phyloP scores from a whole-genome alignment of 2,797 vertebrate genomes.

The Macropodus opercularis region DNA sequence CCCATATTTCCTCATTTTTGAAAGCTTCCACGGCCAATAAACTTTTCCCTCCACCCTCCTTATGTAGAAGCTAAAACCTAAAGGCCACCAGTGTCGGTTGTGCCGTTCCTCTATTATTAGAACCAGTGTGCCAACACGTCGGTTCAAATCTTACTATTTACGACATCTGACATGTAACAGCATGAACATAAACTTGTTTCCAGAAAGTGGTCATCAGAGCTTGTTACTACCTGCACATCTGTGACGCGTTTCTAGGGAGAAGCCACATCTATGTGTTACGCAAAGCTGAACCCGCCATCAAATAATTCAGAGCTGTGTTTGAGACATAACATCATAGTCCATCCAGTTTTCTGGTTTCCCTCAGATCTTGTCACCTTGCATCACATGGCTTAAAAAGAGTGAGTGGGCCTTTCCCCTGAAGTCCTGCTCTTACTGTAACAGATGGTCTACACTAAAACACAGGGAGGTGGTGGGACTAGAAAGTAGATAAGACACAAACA shows the following conservation, averaged over 20 bases:
- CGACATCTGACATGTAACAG: too few species aligned
- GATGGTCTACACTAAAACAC: conserved; percentile 1
- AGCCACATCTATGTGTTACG: too few species aligned
- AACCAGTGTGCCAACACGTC: not conserved
- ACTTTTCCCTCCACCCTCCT: too few species aligned
- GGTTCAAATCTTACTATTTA: too few species aligned
- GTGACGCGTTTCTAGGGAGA: too few species aligned
- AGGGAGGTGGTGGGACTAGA: conserved; percentile 15
- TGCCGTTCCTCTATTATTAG: not conserved
- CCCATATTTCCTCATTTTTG: not conserved
- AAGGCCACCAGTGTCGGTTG: too few species aligned
- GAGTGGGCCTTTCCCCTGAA: not conserved
- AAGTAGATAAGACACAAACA: conserved; percentile 11
- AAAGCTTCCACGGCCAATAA: too few species aligned
- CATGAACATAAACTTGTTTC: too few species aligned
- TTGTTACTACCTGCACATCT: not conserved
- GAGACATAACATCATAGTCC: not conserved
- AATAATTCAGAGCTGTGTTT: not conserved
- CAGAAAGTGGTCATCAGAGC: conserved; percentile 6
- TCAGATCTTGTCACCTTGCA: not conserved
- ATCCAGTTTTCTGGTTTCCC: not conserved
- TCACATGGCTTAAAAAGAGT: not conserved
- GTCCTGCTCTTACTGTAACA: conserved; percentile 25
- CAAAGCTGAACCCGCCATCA: not conserved
- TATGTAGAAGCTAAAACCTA: not conserved